These are phyloP conservation scores for Thalassoma bifasciatum DNA, from an alignment of 2,113 vertebrate species.

Conservation along the genomic window DNA sequence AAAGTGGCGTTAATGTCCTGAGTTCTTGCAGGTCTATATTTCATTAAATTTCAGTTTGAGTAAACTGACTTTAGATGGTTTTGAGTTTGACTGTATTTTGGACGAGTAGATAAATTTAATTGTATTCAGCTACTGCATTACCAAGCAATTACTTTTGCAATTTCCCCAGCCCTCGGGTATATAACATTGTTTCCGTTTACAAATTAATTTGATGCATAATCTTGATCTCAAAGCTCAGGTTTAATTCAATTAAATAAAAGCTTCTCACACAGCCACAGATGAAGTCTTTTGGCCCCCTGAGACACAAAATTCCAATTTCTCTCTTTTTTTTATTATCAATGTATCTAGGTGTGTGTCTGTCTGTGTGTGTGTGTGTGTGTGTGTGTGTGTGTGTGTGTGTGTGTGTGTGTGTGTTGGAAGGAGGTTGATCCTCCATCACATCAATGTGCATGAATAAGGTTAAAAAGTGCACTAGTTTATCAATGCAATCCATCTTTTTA, in stretches of 20 bases:
- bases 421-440: background rate
- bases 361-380: background rate
- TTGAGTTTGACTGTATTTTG: background rate
- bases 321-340: background rate
- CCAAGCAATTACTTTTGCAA: constrained; percentile 25
- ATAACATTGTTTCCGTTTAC: constrained; percentile 30
- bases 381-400: constrained; percentile 1
- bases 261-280: constrained; percentile 25
- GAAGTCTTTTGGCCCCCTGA: constrained; percentile 14
- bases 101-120: background rate
- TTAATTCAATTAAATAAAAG: constrained; percentile 42
- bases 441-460: constrained; percentile 2
- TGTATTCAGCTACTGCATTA: constrained; percentile 10
- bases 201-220: constrained; percentile 45
- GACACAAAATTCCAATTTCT: constrained; percentile 31
- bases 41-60: background rate
- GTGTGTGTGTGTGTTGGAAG: background rate
- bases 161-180: constrained; percentile 20
- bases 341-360: background rate
- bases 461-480: constrained; percentile 3
- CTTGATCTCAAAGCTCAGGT: constrained; percentile 36
- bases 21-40: background rate
- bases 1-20: no score
- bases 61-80: background rate
- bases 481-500: background rate